phyloP scores from a whole-genome alignment of 2,113 vertebrate genomes.

The Fulmarus glacialis region DNA sequence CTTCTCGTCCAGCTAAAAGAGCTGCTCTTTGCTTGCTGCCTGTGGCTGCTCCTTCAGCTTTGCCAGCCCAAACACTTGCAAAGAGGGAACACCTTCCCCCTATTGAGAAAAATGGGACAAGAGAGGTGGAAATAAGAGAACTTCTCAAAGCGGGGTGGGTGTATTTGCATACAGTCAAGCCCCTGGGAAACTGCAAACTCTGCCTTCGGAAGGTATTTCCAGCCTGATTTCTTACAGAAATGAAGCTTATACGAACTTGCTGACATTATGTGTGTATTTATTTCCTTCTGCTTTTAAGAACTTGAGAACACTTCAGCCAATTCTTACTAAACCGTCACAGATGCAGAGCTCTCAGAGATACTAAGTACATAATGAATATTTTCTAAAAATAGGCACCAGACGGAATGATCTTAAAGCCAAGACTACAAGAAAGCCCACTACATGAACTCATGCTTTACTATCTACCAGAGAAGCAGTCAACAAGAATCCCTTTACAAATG shows the following conservation, averaged over 20 bases:
- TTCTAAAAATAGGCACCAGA: background rate
- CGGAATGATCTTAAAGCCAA: background rate
- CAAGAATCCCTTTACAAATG: background rate
- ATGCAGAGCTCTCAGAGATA: background rate
- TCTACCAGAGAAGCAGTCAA: background rate
- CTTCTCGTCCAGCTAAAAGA: background rate
- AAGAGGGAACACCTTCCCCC: background rate
- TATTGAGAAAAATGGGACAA: background rate
- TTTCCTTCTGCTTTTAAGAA: background rate
- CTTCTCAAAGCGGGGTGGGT: background rate
- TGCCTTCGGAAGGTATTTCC: background rate
- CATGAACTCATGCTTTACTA: background rate
- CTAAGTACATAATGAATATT: background rate
- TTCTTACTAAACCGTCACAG: background rate
- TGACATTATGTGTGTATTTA: background rate
- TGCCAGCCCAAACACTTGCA: background rate
- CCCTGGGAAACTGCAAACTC: background rate
- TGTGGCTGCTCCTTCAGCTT: background rate
- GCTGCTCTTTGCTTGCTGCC: background rate
- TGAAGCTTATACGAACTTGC: background rate
- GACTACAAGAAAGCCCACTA: background rate
- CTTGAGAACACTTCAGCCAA: background rate
- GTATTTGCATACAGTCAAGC: background rate
- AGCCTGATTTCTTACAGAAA: background rate
- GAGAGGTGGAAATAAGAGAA: background rate